Evolutionary conservation across 2,797 vertebrate species (phyloP), one percentile per base, ranked within the genome.

Genomic region (Epinephelus malabaricus): DNA sequence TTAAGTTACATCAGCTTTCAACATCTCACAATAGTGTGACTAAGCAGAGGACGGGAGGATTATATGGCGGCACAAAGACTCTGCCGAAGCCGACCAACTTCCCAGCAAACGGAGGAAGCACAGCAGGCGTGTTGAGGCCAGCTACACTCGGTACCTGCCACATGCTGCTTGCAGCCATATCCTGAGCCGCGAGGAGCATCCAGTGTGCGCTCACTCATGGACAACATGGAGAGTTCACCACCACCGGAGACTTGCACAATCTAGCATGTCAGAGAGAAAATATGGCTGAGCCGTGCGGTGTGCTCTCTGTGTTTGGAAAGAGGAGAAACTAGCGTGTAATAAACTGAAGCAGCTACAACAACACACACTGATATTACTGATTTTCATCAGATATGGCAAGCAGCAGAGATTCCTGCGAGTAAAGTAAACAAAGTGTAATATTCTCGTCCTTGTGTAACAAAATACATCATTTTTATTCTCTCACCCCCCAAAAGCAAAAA

Each of bases 1-100:
- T 91, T 65, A 59, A 65, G 88, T 93, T 93, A 89, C 93, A 83
- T 83, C 87, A 78, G 79, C 89, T 93, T 92, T 94, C 88, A 92
- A 55, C 88, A 72, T 85, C 68, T 81, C 23, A 92, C 90, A 93
- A 94, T 90, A 76, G 85, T 38, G 72, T 64, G 86, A 81, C 70
- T 78, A 21, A 87, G 81, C 74, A 79, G 64, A 81, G 82, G 84
- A 67, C 53, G 58, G 66, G 58, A 66, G 79, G 79, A 87, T 85
- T 83, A 76, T 72, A 56, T 12, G 7, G 34, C 19, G 74, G 73
- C 73, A 90, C 79, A 85, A 86, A 87, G 76, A 70, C 66, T 66
- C 54, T 46, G 60, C 30, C 30, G 55, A 69, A 63, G 25, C 59
- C 19, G 17, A 30, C 38, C 30, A 15, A 75, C 69, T 53, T 74